These are phyloP conservation scores for Clarias platycephalus DNA, from an alignment of 2,797 vertebrate genomes.

Conservation along the genomic window DNA sequence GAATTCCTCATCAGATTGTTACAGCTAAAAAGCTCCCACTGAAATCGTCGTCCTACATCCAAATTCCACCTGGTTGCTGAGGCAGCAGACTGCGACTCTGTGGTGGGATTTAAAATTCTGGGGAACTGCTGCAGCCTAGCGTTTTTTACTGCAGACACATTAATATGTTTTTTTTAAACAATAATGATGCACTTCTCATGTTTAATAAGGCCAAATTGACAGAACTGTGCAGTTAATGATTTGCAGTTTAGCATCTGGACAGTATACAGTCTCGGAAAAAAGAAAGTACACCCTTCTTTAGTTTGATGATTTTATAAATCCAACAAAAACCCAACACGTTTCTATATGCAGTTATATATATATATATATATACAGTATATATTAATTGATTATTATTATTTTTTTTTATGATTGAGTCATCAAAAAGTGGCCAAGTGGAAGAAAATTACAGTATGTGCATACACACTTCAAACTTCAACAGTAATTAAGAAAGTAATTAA, in stretches of 20 bases:
- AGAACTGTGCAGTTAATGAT: neutral
- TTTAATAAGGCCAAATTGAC: neutral
- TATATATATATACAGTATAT: too few species aligned
- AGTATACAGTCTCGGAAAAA: neutral
- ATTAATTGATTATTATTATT: too few species aligned
- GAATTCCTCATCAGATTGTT: constrained; percentile 58
- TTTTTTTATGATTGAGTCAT: too few species aligned
- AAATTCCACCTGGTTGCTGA: constrained; percentile 53
- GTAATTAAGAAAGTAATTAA: neutral
- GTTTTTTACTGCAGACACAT: constrained; percentile 16
- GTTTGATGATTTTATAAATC: too few species aligned
- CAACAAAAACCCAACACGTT: too few species aligned
- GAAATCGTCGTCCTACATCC: constrained; percentile 44
- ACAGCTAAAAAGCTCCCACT: constrained; percentile 51
- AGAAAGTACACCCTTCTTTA: neutral
- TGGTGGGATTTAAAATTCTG: constrained; percentile 32
- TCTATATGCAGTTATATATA: too few species aligned
- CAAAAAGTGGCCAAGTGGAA: neutral
- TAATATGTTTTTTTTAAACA: neutral
- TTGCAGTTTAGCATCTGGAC: neutral
- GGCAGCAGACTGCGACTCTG: constrained; percentile 6
- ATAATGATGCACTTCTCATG: neutral
- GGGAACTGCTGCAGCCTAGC: constrained; percentile 18
- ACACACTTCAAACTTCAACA: neutral
- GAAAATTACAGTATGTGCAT: neutral